Base-by-base conservation (phyloP, 2,113 vertebrate species). In the Leptocoma aspasia region DNA sequence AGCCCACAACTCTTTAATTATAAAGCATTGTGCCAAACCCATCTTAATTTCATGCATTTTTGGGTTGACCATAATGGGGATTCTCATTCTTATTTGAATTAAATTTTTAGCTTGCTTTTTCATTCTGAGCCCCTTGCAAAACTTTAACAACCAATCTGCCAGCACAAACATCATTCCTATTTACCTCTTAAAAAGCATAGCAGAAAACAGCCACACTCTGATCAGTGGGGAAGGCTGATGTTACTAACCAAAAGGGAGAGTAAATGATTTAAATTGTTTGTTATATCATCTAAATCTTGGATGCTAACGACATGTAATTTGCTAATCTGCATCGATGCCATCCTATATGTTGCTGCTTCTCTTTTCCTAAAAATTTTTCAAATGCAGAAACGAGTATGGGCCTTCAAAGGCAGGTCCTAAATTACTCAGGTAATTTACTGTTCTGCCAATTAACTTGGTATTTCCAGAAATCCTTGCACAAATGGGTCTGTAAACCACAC, bases 1-100 rank as follows among this genome's bases (percentile, higher is more conserved):
- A 96, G 63, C 59, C 60, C 83, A 65, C 56, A 92, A 72, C 20
- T 82, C 65, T 91, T 92, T 95, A 96, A 96, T 94, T 96, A 94
- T 77, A 94, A 86, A 86, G 24, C 64, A 86, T 10, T 73, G 54
- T 45, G 66, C 57, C 88, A 96, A 96, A 94, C 61, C 15, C 15
- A 57, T 91, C 78, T 85, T 86, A 80, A 90, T 95, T 96, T 91
- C 64, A 94, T 87, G 85, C 82, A 79, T 79, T 96, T 92, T 92
- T 82, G 83, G 47, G 42, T 79, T 78, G 75, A 56, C 53, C 20
- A 15, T 95, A 88, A 94, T 86, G 44, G 47, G 4, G 65, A 95
- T 79, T 91, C 70, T 92, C 95, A 53, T 68, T 92, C 78, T 82
- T 91, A 65, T 13, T 66, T 54, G 39, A 86, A 94, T 93, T 93